Conservation (phyloP, 2,888 invertebrate genomes). For the Apocheima hispidaria region DNA sequence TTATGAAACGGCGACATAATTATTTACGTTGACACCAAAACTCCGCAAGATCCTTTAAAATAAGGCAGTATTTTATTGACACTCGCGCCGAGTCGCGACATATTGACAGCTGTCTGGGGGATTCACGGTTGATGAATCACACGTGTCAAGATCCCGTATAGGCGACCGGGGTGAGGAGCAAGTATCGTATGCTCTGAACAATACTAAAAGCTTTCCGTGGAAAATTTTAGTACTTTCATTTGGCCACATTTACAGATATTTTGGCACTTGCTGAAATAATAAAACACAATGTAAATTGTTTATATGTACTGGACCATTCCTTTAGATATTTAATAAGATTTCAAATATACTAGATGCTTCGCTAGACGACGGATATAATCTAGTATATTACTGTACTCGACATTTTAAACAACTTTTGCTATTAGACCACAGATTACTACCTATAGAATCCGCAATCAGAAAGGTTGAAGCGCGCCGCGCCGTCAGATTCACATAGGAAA, state of each 20-base stretch:
- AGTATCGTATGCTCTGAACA: not conserved
- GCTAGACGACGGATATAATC: too few species aligned
- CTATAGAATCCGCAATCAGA: too few species aligned
- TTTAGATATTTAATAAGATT: too few species aligned
- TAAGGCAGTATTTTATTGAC: slow-evolving; percentile 6
- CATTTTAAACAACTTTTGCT: too few species aligned
- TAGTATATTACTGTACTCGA: too few species aligned
- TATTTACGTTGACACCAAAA: not conserved
- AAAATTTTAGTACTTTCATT: not conserved
- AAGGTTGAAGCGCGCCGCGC: too few species aligned
- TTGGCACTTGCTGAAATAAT: not conserved
- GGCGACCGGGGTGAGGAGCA: not conserved
- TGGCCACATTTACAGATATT: not conserved
- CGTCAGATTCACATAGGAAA: too few species aligned
- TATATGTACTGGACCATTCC: too few species aligned
- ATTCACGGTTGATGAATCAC: slow-evolving; percentile 20
- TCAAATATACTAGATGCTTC: too few species aligned
- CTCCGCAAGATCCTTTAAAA: not conserved
- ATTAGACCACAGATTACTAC: too few species aligned
- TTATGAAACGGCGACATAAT: not conserved
- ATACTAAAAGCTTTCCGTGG: not conserved
- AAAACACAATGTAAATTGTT: not conserved
- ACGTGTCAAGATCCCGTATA: slow-evolving; percentile 3
- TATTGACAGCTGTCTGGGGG: slow-evolving; percentile 25
- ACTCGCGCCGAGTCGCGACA: slow-evolving; percentile 13